Evolutionary conservation across 2,113 vertebrate species (phyloP).

Genomic region (Porphyrio hochstetteri): DNA sequence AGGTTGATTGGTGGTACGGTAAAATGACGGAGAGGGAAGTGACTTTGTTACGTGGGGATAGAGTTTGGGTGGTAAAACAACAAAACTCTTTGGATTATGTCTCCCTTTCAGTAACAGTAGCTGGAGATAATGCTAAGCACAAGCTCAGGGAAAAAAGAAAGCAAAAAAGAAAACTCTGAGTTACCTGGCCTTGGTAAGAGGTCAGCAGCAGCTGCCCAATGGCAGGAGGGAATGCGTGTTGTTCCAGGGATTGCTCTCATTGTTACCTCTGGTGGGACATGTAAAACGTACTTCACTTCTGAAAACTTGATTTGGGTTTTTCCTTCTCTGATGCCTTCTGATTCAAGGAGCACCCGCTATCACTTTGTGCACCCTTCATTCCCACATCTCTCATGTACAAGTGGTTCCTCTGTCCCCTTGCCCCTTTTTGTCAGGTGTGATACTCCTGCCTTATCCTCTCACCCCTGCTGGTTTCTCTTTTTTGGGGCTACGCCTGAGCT

Average conservation of each 20-base stretch:
- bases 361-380: neutral
- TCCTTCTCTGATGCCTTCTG: neutral
- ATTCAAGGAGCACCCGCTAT: neutral
- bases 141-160: neutral
- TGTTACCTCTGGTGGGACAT: neutral
- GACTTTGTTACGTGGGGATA: neutral
- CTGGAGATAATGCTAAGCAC: neutral
- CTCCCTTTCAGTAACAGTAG: neutral
- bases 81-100: neutral
- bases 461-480: neutral
- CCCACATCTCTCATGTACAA: neutral
- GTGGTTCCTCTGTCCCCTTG: neutral
- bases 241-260: neutral
- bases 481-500: neutral
- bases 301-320: neutral
- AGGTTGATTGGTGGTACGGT: neutral
- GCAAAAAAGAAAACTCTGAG: neutral
- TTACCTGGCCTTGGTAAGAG: neutral
- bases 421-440: neutral
- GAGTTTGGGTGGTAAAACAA: neutral
- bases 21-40: neutral
- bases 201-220: fast-evolving
- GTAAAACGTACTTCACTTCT: neutral
- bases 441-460: neutral
- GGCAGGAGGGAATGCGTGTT: neutral